Percentiles rank a stretch among this genome's conserved stretches.
phyloP scores from a whole-genome alignment of 2,888 invertebrate genomes.

The Digitonthophagus gazella region DNA sequence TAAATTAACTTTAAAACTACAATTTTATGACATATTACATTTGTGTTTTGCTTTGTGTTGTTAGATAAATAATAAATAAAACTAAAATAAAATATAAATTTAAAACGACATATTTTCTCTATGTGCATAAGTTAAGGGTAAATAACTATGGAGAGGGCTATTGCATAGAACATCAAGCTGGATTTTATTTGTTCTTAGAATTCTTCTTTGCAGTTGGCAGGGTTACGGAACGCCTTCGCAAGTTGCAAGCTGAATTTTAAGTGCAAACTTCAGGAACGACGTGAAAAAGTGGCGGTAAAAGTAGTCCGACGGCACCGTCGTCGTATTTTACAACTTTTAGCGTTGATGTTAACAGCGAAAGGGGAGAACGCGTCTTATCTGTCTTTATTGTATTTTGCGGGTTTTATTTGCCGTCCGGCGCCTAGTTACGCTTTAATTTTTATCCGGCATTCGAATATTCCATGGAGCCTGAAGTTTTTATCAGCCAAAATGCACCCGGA shows the following conservation, averaged over 20 bases:
- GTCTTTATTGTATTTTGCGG: not conserved
- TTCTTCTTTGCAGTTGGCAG: too few relatives aligned
- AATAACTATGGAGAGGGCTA: not conserved
- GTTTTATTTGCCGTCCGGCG: not conserved
- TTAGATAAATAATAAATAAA: too few relatives aligned
- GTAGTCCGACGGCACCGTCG: not conserved
- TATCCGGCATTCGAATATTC: not conserved
- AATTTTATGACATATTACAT: too few relatives aligned
- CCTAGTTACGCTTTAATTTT: not conserved
- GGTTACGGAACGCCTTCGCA: not conserved
- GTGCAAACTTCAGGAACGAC: not conserved
- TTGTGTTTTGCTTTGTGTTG: too few relatives aligned
- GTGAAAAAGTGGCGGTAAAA: not conserved
- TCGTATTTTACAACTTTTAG: not conserved
- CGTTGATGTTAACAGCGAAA: not conserved
- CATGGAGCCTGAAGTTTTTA: not conserved
- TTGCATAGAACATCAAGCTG: not conserved
- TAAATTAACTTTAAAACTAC: too few relatives aligned
- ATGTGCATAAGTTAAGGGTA: too few relatives aligned
- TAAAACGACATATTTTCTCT: too few relatives aligned
- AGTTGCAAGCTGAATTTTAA: not conserved
- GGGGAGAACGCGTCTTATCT: not conserved
- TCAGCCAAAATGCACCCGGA: not conserved
- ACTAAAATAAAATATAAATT: too few relatives aligned
- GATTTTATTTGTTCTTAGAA: not conserved